These are phyloP conservation scores for Macrotus californicus DNA, from an alignment of 2,113 vertebrate genomes.

Conservation along the genomic window DNA sequence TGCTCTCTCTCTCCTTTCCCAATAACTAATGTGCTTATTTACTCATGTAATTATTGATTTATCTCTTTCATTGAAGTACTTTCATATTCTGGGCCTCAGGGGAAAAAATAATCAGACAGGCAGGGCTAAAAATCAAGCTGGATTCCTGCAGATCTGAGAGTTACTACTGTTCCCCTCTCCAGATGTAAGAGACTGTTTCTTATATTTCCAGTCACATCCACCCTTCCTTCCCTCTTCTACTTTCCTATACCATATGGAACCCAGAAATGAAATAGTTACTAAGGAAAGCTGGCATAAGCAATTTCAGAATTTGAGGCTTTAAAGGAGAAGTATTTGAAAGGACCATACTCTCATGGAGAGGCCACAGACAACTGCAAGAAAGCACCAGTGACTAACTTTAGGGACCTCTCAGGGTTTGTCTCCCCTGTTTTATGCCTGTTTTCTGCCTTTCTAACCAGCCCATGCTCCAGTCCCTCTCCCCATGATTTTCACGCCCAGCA, in stretches of 20 bases:
- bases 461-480: too few relatives aligned
- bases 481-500: background rate
- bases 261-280: background rate
- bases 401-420: background rate
- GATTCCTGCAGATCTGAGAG: background rate
- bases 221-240: background rate
- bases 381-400: background rate
- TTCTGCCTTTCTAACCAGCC: background rate
- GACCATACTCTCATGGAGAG: background rate
- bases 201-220: background rate
- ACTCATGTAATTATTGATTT: background rate
- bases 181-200: constrained; percentile 14
- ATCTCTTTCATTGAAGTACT: background rate
- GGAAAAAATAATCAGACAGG: background rate
- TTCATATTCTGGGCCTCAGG: background rate
- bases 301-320: background rate
- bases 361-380: background rate
- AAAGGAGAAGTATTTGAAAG: background rate
- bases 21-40: background rate
- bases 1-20: background rate
- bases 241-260: background rate
- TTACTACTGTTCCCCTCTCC: background rate
- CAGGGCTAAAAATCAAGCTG: background rate
- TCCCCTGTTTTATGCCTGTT: background rate
- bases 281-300: background rate